phyloP scores from a whole-genome alignment of 2,797 vertebrate genomes.

The Phrynocephalus guinanensis region DNA sequence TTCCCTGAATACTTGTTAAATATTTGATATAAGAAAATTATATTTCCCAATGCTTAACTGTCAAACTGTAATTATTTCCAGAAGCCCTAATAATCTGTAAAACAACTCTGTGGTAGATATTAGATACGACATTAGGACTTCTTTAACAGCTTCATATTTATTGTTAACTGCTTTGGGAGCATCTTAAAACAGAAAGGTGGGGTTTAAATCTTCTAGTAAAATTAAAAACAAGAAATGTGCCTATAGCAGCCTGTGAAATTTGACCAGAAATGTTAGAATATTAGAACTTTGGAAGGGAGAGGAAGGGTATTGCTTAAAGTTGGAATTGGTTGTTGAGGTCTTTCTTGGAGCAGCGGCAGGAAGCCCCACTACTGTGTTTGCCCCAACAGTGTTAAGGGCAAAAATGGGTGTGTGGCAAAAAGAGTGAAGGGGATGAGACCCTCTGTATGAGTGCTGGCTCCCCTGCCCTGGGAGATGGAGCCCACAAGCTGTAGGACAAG shows the following conservation, averaged over 20 bases:
- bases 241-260: not conserved
- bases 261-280: not conserved
- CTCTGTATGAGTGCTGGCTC: too few relatives aligned
- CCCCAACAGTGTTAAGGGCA: not conserved
- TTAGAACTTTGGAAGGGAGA: not conserved
- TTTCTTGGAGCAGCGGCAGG: not conserved
- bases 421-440: too few relatives aligned
- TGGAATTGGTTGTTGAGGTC: too few relatives aligned
- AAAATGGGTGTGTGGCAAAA: not conserved
- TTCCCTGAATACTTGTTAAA: too few relatives aligned
- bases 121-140: not conserved
- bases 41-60: too few relatives aligned
- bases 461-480: too few relatives aligned
- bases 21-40: too few relatives aligned
- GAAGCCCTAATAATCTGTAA: not conserved
- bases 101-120: not conserved
- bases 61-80: not conserved
- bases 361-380: not conserved
- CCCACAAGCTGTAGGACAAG: too few relatives aligned
- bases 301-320: not conserved
- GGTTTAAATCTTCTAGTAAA: not conserved
- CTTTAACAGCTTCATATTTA: not conserved
- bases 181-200: not conserved
- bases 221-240: not conserved
- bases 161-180: not conserved